Percentiles rank a stretch among this genome's conserved stretches.
Evolutionary conservation across 2,888 invertebrate species (phyloP).

Genomic region (Chrysopilus asiliformis): DNA sequence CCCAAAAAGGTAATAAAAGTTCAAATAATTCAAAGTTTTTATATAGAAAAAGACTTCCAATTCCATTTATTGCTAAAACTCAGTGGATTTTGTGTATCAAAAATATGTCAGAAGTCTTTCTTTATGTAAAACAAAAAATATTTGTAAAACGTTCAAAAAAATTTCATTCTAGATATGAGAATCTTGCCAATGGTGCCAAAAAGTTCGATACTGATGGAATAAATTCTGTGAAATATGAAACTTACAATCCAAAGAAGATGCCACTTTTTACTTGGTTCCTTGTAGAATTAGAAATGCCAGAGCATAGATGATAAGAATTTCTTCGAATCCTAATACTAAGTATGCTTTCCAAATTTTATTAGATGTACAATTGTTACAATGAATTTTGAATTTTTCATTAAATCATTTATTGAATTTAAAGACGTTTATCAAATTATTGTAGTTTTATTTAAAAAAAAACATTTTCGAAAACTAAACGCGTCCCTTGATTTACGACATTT

Average conservation of each 20-base stretch:
- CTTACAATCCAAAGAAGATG: conserved; percentile 50
- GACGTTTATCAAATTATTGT: too few relatives aligned
- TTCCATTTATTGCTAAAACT: conserved; percentile 3
- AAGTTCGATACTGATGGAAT: conserved; percentile 77
- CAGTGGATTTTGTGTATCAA: too few relatives aligned
- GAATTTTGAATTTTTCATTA: too few relatives aligned
- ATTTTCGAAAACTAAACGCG: too few relatives aligned
- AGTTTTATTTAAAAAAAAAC: too few relatives aligned
- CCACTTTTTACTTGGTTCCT: conserved; percentile 73
- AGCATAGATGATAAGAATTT: conserved; percentile 22
- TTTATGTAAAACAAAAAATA: background rate
- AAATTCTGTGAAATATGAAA: conserved; percentile 67
- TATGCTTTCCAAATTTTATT: too few relatives aligned
- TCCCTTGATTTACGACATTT: too few relatives aligned
- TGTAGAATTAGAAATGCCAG: conserved; percentile 49
- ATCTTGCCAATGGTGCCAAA: conserved; percentile 69
- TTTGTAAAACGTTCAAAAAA: background rate
- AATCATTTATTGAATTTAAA: too few relatives aligned
- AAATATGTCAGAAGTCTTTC: too few relatives aligned
- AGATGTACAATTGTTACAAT: too few relatives aligned
- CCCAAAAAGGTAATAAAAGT: conserved; percentile 57
- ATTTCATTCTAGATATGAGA: conserved; percentile 56
- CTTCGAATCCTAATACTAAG: too few relatives aligned
- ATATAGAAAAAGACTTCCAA: conserved; percentile 2
- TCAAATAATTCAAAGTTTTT: background rate